Base-by-base conservation (phyloP, 2,888 invertebrate species). In the Allophyes oxyacanthae region DNA sequence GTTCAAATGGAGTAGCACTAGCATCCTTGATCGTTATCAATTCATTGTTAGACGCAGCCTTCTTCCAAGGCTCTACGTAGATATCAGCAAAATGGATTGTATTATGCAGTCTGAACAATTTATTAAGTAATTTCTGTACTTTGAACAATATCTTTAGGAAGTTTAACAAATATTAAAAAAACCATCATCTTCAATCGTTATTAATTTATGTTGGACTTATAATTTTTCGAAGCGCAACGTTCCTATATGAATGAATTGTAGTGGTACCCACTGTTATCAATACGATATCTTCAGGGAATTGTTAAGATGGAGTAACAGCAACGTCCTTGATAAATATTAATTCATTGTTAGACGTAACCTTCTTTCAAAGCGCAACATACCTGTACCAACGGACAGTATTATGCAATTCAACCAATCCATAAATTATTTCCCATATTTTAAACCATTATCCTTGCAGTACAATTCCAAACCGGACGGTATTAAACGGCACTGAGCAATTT, bases 311-410 rank as follows among this genome's bases (percentile, higher is more conserved):
- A 36, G 4, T 30, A 41, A 20, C 9, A 42, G 52, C 30, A 14
- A n/a, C 25, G 14, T 55, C 64, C 52, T 63, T 52, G 52, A 66
- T 63, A 2, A 8, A 28, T 68, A 68, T 52, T 51, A 43, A 28
- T 28, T 68, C 68, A 66, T 63, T 66, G 63, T 66, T 63, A 40
- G 5, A 13, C 38, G 7, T 37, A 63, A 37, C 63, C 62, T 66
- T 49, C 65, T 33, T 57, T 30, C 0, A 42, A 42, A 32, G 41
- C 41, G 11, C 45, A 37, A 30, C 11, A 38, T 26, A 50, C 46
- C 50, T 40, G 66, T 57, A 32, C 46, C 26, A 66, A 34, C 51
- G 34, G 44, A 38, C n/a, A 34, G 34, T 33, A 44, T 68, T 58
- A 68, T 53, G 41, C 64, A 52, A 52, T 33, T 6, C 13, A 13